Base-by-base conservation (phyloP, 2,113 vertebrate genomes). In the Proterorhinus semilunaris region DNA sequence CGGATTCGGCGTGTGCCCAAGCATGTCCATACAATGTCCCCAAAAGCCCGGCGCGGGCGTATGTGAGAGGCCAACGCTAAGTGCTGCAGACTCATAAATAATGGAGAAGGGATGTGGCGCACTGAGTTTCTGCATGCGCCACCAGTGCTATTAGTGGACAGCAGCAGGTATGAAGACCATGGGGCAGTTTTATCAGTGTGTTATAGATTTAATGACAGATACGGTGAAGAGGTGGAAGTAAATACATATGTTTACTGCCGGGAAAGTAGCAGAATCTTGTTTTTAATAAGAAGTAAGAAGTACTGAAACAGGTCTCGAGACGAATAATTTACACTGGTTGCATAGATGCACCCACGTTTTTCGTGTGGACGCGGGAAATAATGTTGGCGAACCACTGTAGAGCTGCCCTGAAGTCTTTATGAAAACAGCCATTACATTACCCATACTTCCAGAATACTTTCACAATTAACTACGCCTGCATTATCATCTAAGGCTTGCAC, bases 51-150 rank as follows among this genome's bases (percentile, higher is more conserved):
- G 48, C n/a, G 5, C 51, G 58, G 64, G 0, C 64, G 5, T 52
- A 10, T 55, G 15, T 55, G 45, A 62, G 21, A 55, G 17, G 17
- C 53, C 59, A 44, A 45, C 13, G 8, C 17, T 66, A 66, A 65
- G 50, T 74, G 73, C 78, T 75, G 69, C 68, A 76, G 68, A 61
- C 62, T 74, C 61, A 76, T 84, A 52, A 77, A 82, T 80, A 66
- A 82, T 84, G 55, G 63, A 80, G 54, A 52, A 44, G 10, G 43
- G 57, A 68, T 47, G 57, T 66, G 57, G 62, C 75, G 15, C 12
- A 55, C 53, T 80, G 58, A 54, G 27, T 59, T 46, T 63, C 63
- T 67, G 50, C 46, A 57, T 54, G 50, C 6, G 6, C 27, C 6
- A 1, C 36, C 44, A 10, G 17, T 17, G 9, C 53, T 45, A 51